A percentile compares a stretch with the other conserved stretches of the same genome.
phyloP scores from a whole-genome alignment of 2,797 vertebrate species.

The Syngnathus rostellatus region DNA sequence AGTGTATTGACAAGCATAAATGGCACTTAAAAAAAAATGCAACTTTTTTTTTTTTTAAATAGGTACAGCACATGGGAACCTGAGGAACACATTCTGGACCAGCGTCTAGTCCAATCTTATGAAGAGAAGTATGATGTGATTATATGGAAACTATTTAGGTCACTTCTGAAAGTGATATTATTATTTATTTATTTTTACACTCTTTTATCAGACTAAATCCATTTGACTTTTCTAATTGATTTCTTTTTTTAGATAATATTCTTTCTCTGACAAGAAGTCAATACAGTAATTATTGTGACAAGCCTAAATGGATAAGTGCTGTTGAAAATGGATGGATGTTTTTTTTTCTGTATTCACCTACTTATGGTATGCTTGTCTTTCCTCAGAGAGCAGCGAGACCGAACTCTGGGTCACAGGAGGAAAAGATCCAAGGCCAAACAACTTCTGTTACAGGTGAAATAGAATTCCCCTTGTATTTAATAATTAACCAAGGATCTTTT shows the following conservation, averaged over 20 bases:
- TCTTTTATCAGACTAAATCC: too few relatives aligned
- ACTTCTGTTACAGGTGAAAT: conserved; percentile 81
- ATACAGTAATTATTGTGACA: too few relatives aligned
- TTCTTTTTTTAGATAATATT: neutral
- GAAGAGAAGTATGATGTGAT: conserved; percentile 79
- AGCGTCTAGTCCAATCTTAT: conserved; percentile 86
- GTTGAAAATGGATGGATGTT: too few relatives aligned
- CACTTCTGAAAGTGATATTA: neutral
- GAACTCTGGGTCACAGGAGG: conserved; percentile 79
- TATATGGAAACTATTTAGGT: neutral
- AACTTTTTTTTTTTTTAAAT: conserved; percentile 11
- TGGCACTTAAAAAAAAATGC: neutral
- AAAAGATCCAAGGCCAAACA: conserved; percentile 87
- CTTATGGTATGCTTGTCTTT: conserved; percentile 29
- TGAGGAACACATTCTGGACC: conserved; percentile 95
- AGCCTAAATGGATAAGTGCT: too few relatives aligned
- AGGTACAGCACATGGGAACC: conserved; percentile 99
- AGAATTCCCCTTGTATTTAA: too few relatives aligned
- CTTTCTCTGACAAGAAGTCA: too few relatives aligned
- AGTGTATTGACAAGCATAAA: too few relatives aligned
- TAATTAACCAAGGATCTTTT: too few relatives aligned
- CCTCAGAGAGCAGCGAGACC: conserved; percentile 85
- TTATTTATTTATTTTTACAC: too few relatives aligned
- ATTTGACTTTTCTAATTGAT: too few relatives aligned
- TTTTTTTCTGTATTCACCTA: neutral